Base-by-base conservation (phyloP, 2,888 invertebrate species). In the Cheilosia pagana region DNA sequence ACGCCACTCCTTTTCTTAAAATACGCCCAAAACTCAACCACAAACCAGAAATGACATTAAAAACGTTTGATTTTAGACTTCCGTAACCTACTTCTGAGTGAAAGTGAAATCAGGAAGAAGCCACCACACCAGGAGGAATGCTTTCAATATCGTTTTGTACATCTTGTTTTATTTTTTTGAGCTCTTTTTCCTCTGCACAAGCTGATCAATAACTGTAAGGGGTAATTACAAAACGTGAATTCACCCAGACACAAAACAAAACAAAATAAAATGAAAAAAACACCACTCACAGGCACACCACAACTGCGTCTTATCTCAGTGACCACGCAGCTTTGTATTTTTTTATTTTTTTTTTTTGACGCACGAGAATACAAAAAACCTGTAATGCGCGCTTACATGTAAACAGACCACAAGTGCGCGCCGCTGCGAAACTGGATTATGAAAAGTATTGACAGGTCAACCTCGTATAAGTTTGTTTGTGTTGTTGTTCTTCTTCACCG, bases 81-180 rank as follows among this genome's bases (percentile, higher is more conserved):
- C 78, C 82, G 82, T 83, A 83, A 83, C 83, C 78, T 57, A 83
- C 70, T 48, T 83, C 52, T 83, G 19, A 39, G 57, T 45, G 62
- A 85, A 85, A 85, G 85, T 85, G 81, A 85, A 85, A 85, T 62
- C 85, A 85, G 85, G 85, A 85, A 85, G 85, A 75, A 43, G 53
- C 57, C 62, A 25, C 59, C 7, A n/a, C n/a, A n/a, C n/a, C 28
- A 71, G 72, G 57, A 62, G 70, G 68, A 65, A 65, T 60, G 63
- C 59, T 57, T 62, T 74, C 39, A 55, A 60, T 43, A 50, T 55
- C 62, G 28, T 50, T 71, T 78, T 71, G 63, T 71, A 71, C 75
- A 59, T 31, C 3, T 59, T 60, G 28, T 45, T 68, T 16, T 43
- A 59, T 53, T 45, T 67, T 28, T 28, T 8, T 28, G 28, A n/a